Percentiles rank a stretch among this genome's conserved stretches.
Conservation (phyloP, 2,888 invertebrate genomes). For the Caenorhabditis sp. region DNA sequence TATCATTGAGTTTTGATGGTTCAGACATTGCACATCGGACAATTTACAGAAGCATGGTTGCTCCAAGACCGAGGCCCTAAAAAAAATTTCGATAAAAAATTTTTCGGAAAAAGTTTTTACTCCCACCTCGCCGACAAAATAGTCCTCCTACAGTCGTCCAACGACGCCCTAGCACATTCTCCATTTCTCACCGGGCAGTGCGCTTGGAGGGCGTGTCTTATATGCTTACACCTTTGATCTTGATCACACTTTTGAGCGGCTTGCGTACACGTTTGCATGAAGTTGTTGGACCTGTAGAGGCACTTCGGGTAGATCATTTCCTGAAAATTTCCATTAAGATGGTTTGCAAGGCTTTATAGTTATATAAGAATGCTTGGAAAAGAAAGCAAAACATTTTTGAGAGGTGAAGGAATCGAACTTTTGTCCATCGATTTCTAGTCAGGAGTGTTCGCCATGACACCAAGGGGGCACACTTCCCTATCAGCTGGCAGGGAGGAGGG, state of each 20-base stretch:
- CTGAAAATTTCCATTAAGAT: slow-evolving; percentile 64
- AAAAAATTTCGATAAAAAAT: background rate
- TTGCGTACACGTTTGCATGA: slow-evolving; percentile 72
- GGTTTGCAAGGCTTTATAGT: background rate
- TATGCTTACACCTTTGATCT: slow-evolving; percentile 73
- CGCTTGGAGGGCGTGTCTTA: slow-evolving; percentile 42
- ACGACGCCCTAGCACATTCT: slow-evolving; percentile 57
- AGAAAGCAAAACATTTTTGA: background rate
- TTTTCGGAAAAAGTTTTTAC: too few relatives aligned
- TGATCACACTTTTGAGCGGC: slow-evolving; percentile 71
- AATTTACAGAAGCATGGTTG: slow-evolving; percentile 78
- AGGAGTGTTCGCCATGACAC: too few relatives aligned
- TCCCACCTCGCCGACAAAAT: slow-evolving; percentile 66
- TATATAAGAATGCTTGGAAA: background rate
- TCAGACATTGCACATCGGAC: slow-evolving; percentile 74
- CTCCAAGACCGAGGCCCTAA: slow-evolving; percentile 79
- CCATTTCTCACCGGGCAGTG: slow-evolving; percentile 69
- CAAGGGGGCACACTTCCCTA: background rate
- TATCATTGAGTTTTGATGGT: slow-evolving; percentile 75
- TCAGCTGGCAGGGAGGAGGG: background rate
- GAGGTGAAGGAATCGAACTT: background rate
- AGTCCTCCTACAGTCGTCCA: slow-evolving; percentile 68
- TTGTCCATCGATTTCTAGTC: too few relatives aligned
- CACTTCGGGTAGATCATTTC: slow-evolving; percentile 80
- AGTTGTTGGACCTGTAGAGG: slow-evolving; percentile 70